Evolutionary conservation across 1,140 invertebrate species (phyloP), one percentile per base, ranked within the genome.

Genomic region (Uloborus diversus): DNA sequence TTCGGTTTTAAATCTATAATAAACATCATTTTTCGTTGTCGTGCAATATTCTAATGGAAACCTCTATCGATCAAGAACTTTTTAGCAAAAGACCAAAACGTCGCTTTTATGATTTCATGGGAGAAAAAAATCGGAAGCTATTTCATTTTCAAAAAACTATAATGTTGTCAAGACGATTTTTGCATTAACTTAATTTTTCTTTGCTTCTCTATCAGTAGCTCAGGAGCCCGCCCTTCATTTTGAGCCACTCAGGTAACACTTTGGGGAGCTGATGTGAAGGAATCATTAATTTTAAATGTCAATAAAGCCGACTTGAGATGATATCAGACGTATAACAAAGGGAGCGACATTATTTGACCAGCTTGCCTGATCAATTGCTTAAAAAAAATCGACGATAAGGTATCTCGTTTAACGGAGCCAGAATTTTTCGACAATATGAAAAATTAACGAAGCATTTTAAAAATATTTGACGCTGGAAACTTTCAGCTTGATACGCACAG

Each of bases 231-330:
- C 9, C 37, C 9, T 1, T 17, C 37, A 42, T 42, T 42, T n/a
- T 9, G 14, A 53, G 25, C 5, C 20, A 20, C 51, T 53, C n/a
- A 20, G 17, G 17, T 9, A 42, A 17, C n/a, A 53, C 17, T 7
- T 27, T 5, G 25, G 11, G 32, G 23, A 62, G 28, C 13, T 30
- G n/a, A 35, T 9, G 11, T 9, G 7, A 23, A 14, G 25, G 42
- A n/a, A 7, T 47, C 49, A 66, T 78, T 78, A 65, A 66, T 78
- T 65, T 66, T 25, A 57, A 57, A 56, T 78, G 62, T 66, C 73
- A 65, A 78, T 66, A 78, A 14, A 11, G 13, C 13, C 30, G 47
- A 20, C 61, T 78, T 28, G 27, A 66, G 23, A 57, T 37, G 30
- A 25, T 76, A 53, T 62, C 49, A 23, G 35, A 13, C n/a, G n/a